Conservation (phyloP, 1,140 invertebrate species). For the Lepidurus couesii region DNA sequence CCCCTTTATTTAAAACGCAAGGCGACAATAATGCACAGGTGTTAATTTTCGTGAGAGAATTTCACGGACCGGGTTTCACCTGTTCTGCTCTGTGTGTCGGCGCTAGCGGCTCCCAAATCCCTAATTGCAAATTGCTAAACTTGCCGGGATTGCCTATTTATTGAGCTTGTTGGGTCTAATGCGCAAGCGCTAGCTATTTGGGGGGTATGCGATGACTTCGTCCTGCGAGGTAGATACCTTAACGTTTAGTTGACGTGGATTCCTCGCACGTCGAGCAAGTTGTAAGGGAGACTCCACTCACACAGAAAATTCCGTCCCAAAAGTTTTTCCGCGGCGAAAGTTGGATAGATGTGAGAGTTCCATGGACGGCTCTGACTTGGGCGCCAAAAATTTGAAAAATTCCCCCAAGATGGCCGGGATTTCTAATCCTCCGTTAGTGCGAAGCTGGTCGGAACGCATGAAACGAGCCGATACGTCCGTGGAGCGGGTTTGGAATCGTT, state of each 20-base stretch:
- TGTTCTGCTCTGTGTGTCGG: not conserved
- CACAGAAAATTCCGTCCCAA: too few relatives aligned
- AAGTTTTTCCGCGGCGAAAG: too few relatives aligned
- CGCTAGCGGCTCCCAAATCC: not conserved
- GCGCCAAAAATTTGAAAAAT: not conserved
- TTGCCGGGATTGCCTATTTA: too few relatives aligned
- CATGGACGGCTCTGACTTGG: not conserved
- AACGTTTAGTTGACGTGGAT: too few relatives aligned
- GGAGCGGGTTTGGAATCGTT: not conserved
- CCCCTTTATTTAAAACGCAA: not conserved
- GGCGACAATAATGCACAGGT: slow-evolving; percentile 2
- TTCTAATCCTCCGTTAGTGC: not conserved
- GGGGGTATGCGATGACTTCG: too few relatives aligned
- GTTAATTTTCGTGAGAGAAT: slow-evolving; percentile 11
- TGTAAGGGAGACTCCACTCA: too few relatives aligned
- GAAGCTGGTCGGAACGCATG: not conserved
- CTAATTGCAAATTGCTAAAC: not conserved
- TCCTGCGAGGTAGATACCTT: too few relatives aligned
- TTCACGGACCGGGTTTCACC: not conserved
- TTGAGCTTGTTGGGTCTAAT: not conserved
- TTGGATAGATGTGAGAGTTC: too few relatives aligned
- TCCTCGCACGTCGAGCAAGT: too few relatives aligned
- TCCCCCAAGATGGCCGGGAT: not conserved
- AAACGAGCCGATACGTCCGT: slow-evolving; percentile 11
- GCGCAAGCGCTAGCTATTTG: not conserved